Base-by-base conservation (phyloP, 2,797 vertebrate genomes). In the Hyperoplus lanceolatus region DNA sequence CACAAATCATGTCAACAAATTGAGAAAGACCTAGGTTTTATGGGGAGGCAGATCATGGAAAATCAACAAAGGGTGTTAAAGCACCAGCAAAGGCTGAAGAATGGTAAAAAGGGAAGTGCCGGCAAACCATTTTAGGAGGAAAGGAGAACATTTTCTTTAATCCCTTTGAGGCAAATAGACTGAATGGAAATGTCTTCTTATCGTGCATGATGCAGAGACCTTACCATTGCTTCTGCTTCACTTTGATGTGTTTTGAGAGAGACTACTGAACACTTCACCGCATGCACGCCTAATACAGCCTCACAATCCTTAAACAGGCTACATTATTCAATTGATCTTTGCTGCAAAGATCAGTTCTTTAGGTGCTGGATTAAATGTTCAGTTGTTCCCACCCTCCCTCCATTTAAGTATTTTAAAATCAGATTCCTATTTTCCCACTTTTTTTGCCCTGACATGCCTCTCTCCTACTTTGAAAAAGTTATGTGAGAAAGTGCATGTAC, bases 131-230 rank as follows among this genome's bases (percentile, higher is more conserved):
- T 93, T 91, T 76, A 86, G 79, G 79, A 89, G 76, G 70, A 82
- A 86, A 64, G 73, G 54, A 85, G 74, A 79, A 58, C 84, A 82
- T 84, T 82, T 78, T 82, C 82, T 90, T 88, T 90, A 94, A 93
- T 90, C 86, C 86, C 91, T 90, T 82, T 81, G 83, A 90, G 89
- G 87, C 86, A 92, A 90, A 92, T 84, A 77, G 72, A 91, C 89
- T 94, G 93, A 94, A 94, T 93, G 90, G 89, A 94, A 93, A 92
- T 84, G 85, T 87, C 81, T 56, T 86, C 92, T 95, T 94, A 95
- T 95, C 94, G 59, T 79, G 69, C 75, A 74, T 85, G 87, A 93
- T 87, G 89, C 93, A 94, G 93, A 85, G 91, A 84, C 87, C 90
- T 91, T 85, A 84, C 84, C 80, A 89, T 87, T 89, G 87, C 89